Evolutionary conservation across 2,797 vertebrate genomes (phyloP), one percentile per base, ranked within the genome.

Genomic region (Bothrops alternatus): DNA sequence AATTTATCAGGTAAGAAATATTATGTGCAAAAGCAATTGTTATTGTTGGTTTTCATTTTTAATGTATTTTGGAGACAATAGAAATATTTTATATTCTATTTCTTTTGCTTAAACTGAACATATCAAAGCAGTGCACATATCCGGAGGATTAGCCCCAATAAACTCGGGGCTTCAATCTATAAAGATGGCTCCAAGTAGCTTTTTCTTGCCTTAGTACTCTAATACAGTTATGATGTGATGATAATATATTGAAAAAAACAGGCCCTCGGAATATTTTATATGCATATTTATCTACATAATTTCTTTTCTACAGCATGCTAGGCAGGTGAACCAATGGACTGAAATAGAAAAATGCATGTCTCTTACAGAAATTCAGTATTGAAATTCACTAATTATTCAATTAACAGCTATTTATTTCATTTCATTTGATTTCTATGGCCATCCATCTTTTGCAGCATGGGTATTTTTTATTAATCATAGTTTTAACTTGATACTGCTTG

Each of bases 1-100:
- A 99, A 99, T 92, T 4, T 60, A 5, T 98, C 98, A 95, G 99
- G 99, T 97, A 96, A 95, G 93, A 88, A 53, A 23, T 91, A 91
- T 14, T n/a, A 60, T 85, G 13, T n/a, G 53, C 53, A 65, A 90
- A 69, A 60, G 37, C 12, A 57, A 78, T 20, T 18, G 42, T 58
- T 7, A 50, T 26, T 65, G 7, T 57, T 90, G 53, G 16, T 85
- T 53, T 50, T 37, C 65, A 12, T 26, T 61, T 3, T 60, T 37
- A 53, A 61, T 16, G 23, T 42, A 42, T 69, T 86, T 20, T 69
- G 25, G 69, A 78, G 86, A 86, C 6, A 86, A 56, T 82, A 47
- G 8, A 82, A 82, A 25, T 82, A 82, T 82, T 47, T 47, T 47
- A 42, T 47, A 82, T 82, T 82, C 1, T 60, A 6, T 82, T 82